Percentiles rank a stretch among this genome's conserved stretches.
Conservation (phyloP, 1,140 invertebrate species). For the Medauroidea extradentata region DNA sequence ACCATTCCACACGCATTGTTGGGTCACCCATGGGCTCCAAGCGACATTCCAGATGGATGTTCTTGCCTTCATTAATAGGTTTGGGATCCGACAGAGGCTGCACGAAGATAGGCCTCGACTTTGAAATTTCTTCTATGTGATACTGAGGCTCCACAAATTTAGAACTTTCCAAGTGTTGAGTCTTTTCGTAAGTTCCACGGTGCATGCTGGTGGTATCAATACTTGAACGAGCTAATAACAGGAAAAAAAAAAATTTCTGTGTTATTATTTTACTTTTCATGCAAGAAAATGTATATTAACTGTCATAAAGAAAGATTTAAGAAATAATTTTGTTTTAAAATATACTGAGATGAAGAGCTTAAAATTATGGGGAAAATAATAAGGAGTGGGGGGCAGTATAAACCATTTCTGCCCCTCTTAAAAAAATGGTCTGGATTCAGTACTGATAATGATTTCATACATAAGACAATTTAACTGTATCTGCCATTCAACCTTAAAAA, state of each 20-base stretch:
- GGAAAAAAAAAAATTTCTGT: background rate
- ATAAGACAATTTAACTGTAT: no score
- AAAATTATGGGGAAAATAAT: no score
- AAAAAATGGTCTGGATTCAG: no score
- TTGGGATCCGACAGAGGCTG: constrained; percentile 76
- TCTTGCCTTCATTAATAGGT: constrained; percentile 84
- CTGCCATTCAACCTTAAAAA: no score
- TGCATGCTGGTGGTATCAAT: constrained; percentile 88
- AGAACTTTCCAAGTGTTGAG: constrained; percentile 78
- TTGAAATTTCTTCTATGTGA: constrained; percentile 87
- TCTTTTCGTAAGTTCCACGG: constrained; percentile 77
- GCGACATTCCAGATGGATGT: constrained; percentile 85
- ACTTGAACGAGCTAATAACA: constrained; percentile 63
- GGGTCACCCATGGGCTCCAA: constrained; percentile 92
- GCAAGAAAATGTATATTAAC: no score
- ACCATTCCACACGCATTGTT: constrained; percentile 93
- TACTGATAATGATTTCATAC: no score
- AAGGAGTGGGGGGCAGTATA: no score
- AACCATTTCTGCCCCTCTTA: no score
- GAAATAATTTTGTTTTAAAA: no score
- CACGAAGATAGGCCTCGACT: constrained; percentile 87
- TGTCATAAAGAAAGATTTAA: no score
- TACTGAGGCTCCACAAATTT: constrained; percentile 84
- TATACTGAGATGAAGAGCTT: no score
- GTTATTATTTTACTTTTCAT: constrained; percentile 11